phyloP scores from a whole-genome alignment of 2,888 invertebrate genomes.

The Cosmia pyralina region DNA sequence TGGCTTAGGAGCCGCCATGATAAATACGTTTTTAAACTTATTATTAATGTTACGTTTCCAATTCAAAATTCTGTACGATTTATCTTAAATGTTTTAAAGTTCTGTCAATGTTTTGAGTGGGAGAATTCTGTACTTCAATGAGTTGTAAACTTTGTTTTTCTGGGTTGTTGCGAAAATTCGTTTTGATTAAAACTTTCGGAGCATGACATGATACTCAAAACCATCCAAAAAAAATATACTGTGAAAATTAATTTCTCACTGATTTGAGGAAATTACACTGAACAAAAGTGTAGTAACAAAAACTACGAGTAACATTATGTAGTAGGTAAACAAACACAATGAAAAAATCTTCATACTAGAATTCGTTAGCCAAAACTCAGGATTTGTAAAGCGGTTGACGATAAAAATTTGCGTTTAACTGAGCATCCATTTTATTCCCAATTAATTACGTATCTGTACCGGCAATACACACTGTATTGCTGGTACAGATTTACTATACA shows the following conservation, averaged over 20 bases:
- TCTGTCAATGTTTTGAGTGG: conserved; percentile 49
- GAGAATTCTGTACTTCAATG: conserved; percentile 50
- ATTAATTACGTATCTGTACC: conserved; percentile 3
- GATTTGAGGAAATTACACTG: too few relatives aligned
- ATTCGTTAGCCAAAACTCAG: not conserved
- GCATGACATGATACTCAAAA: too few relatives aligned
- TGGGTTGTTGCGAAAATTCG: not conserved
- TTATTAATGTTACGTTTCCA: conserved; percentile 69
- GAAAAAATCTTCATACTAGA: not conserved
- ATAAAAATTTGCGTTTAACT: conserved; percentile 12
- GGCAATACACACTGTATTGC: conserved; percentile 5
- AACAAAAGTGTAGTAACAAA: too few relatives aligned
- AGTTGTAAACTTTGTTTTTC: conserved; percentile 48
- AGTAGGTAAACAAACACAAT: not conserved
- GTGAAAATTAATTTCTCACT: conserved; percentile 3
- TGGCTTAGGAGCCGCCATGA: conserved; percentile 63
- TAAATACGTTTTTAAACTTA: conserved; percentile 74
- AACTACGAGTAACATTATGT: too few relatives aligned
- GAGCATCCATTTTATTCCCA: conserved; percentile 4
- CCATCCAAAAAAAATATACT: not conserved
- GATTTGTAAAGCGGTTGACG: conserved; percentile 1
- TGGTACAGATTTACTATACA: conserved; percentile 8
- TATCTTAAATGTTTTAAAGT: conserved; percentile 63
- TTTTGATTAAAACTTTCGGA: conserved; percentile 30
- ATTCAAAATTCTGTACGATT: conserved; percentile 60